Conservation (phyloP, 1,140 invertebrate genomes). For the Oryzaephilus surinamensis region DNA sequence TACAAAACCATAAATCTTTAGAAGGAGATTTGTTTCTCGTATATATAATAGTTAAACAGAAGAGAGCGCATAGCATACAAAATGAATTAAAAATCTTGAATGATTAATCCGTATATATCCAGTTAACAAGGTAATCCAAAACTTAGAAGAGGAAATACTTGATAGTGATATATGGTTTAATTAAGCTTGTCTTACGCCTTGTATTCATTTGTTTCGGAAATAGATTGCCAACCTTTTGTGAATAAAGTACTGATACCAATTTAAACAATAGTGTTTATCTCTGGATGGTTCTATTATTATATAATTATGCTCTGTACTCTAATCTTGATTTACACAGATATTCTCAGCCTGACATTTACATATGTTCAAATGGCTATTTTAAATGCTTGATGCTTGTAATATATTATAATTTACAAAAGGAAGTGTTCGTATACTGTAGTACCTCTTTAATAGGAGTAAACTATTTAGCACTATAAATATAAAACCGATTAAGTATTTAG, state of each 20-base stretch:
- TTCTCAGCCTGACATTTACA: slow-evolving; percentile 22
- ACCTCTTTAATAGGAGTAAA: too few relatives aligned
- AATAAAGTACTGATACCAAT: slow-evolving; percentile 10
- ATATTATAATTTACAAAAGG: too few relatives aligned
- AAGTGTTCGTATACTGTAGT: too few relatives aligned
- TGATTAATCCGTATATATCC: slow-evolving; percentile 31
- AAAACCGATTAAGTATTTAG: too few relatives aligned
- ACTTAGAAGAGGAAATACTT: slow-evolving; percentile 25
- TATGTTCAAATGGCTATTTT: too few relatives aligned
- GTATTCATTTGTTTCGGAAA: slow-evolving; percentile 36
- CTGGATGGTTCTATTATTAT: slow-evolving; percentile 23
- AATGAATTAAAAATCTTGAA: slow-evolving; percentile 32
- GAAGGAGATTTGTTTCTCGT: slow-evolving; percentile 17
- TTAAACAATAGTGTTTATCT: slow-evolving; percentile 25
- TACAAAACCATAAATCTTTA: slow-evolving; percentile 24
- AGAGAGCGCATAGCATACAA: slow-evolving; percentile 3
- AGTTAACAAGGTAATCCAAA: slow-evolving; percentile 28
- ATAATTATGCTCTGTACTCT: slow-evolving; percentile 23
- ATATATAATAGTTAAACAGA: too few relatives aligned
- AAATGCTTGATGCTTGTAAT: too few relatives aligned
- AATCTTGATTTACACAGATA: slow-evolving; percentile 22
- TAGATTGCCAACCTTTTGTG: slow-evolving; percentile 30
- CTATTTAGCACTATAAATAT: too few relatives aligned
- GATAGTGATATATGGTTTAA: slow-evolving; percentile 34
- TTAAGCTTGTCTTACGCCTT: slow-evolving; percentile 34